Base-by-base conservation (phyloP, 1,140 invertebrate genomes). In the Heterodera carotae region DNA sequence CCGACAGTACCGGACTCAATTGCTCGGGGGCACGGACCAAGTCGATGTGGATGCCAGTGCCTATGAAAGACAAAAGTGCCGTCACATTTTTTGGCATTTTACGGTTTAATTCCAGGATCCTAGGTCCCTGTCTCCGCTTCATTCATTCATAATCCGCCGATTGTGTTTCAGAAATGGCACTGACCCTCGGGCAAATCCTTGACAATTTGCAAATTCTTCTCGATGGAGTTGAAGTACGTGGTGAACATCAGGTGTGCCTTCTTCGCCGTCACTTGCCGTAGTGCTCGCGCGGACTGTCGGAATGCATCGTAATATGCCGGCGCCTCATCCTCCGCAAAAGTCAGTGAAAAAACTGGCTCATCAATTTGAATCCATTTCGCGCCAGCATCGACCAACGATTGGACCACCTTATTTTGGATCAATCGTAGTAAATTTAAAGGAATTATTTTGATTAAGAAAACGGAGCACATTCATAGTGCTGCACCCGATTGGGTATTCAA, bases 21-120 rank as follows among this genome's bases (percentile, higher is more conserved):
- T 75, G 73, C 39, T 75, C 73, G 29, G 73, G 73, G 39, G 73
- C 73, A 31, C 73, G 48, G 18, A 75, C 73, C 68, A 75, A 75
- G 67, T 75, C 73, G 7, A 75, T n/a, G 31, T 75, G 73, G 36
- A 75, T 75, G 39, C 53, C 73, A 31, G 69, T 31, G 27, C 62
- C 62, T 66, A 27, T 18, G 12, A 66, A 27, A n/a, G n/a, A n/a
- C n/a, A n/a, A n/a, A n/a, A n/a, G n/a, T n/a, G n/a, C n/a, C n/a
- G n/a, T n/a, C n/a, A n/a, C n/a, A n/a, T n/a, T n/a, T n/a, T n/a
- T n/a, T n/a, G 60, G n/a, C 60, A n/a, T 10, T 62, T 43, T 8
- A 12, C 39, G 39, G 39, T 43, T n/a, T n/a, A n/a, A n/a, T n/a
- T n/a, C n/a, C n/a, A n/a, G n/a, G n/a, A n/a, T n/a, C n/a, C n/a